Percentiles rank a stretch among this genome's conserved stretches.
phyloP scores from a whole-genome alignment of 2,113 vertebrate genomes.

The Varanus komodoensis region DNA sequence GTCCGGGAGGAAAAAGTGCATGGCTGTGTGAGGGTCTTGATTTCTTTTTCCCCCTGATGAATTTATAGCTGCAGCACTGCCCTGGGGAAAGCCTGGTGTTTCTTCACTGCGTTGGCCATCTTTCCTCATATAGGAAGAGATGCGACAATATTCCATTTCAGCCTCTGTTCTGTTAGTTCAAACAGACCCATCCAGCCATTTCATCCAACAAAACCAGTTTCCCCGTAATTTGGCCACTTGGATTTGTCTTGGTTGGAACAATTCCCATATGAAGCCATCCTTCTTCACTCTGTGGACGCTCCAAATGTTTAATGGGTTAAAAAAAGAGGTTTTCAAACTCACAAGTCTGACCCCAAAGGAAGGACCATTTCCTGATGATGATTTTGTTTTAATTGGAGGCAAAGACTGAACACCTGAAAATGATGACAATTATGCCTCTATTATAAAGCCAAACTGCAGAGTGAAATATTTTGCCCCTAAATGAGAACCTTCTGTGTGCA shows the following conservation, averaged over 20 bases:
- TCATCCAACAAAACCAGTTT: not conserved
- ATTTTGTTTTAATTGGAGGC: slow-evolving; percentile 51
- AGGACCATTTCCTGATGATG: slow-evolving; percentile 24
- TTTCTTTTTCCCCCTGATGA: not conserved
- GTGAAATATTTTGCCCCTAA: slow-evolving; percentile 50
- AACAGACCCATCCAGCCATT: not conserved
- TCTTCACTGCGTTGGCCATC: not conserved
- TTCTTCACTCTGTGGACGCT: not conserved
- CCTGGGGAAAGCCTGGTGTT: not conserved
- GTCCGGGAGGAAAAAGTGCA: not conserved
- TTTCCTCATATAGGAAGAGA: not conserved
- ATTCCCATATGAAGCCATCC: not conserved
- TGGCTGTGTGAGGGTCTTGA: not conserved
- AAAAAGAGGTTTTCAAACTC: not conserved
- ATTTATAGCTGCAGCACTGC: not conserved
- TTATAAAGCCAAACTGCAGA: slow-evolving; percentile 33
- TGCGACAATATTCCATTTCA: not conserved
- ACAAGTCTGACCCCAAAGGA: slow-evolving; percentile 32
- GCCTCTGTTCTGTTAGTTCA: not conserved
- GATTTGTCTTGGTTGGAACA: not conserved
- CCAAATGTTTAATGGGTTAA: not conserved
- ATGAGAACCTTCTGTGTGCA: slow-evolving; percentile 42
- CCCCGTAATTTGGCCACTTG: not conserved
- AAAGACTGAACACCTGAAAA: slow-evolving; percentile 46
- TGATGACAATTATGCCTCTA: slow-evolving; percentile 41